Percentiles rank a stretch among this genome's conserved stretches.
Evolutionary conservation across 1,140 invertebrate species (phyloP).

Genomic region (Pentalonia nigronervosa): DNA sequence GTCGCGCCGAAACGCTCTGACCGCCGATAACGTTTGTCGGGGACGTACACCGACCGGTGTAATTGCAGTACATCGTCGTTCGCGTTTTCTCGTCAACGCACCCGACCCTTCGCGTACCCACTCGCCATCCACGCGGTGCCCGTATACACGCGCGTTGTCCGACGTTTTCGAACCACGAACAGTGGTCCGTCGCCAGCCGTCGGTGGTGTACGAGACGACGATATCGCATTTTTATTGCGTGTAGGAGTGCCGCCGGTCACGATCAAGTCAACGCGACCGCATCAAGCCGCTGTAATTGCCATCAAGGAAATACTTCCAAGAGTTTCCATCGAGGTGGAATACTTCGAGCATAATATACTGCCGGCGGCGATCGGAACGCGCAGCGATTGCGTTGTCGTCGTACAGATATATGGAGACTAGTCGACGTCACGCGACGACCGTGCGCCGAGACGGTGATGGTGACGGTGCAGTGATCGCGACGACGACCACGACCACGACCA

Average conservation of each 20-base stretch:
- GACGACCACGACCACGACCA: not conserved
- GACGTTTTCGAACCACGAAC: not conserved
- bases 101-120: too few relatives aligned
- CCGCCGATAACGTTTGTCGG: not conserved
- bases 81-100: too few relatives aligned
- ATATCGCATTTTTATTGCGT: not conserved
- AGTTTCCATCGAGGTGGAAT: not conserved
- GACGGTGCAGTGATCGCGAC: not conserved
- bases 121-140: too few relatives aligned
- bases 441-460: too few relatives aligned
- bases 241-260: not conserved
- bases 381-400: not conserved
- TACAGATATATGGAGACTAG: not conserved
- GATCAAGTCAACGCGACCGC: not conserved
- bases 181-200: not conserved
- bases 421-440: not conserved
- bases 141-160: too few relatives aligned
- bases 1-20: not conserved
- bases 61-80: too few relatives aligned
- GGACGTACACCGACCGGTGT: not conserved
- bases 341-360: too few relatives aligned
- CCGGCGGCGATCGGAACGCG: not conserved
- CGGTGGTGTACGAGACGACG: not conserved
- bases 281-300: not conserved
- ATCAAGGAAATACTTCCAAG: not conserved